Conservation (phyloP, 1,140 invertebrate genomes). For the Neodiprion fabricii region DNA sequence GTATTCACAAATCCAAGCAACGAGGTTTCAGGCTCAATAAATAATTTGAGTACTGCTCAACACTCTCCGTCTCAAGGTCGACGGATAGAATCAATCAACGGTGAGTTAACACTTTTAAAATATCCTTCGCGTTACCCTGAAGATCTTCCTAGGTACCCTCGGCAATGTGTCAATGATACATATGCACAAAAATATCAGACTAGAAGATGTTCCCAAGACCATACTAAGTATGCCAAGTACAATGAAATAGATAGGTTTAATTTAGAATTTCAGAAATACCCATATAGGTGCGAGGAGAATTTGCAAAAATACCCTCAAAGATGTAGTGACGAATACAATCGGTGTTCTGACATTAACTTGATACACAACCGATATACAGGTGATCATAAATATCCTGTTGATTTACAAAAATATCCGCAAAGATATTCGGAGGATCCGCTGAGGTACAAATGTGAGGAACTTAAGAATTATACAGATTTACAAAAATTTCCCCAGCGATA, state of each 20-base stretch:
- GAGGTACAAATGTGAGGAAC: slow-evolving; percentile 33
- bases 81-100: slow-evolving; percentile 56
- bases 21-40: slow-evolving; percentile 55
- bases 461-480: slow-evolving; percentile 40
- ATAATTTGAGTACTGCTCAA: slow-evolving; percentile 52
- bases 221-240: slow-evolving; percentile 37
- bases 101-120: slow-evolving; percentile 53
- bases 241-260: slow-evolving; percentile 37
- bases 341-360: slow-evolving; percentile 52
- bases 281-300: slow-evolving; percentile 50
- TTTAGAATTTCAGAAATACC: slow-evolving; percentile 41
- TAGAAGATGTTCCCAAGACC: slow-evolving; percentile 40
- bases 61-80: slow-evolving; percentile 35
- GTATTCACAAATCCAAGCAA: slow-evolving; percentile 43
- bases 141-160: slow-evolving; percentile 41
- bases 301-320: slow-evolving; percentile 55
- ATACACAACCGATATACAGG: slow-evolving; percentile 43
- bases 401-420: slow-evolving; percentile 52
- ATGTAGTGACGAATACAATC: slow-evolving; percentile 53
- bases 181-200: slow-evolving; percentile 38
- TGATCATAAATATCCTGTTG: slow-evolving; percentile 43
- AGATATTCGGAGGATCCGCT: slow-evolving; percentile 47
- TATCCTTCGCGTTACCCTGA: slow-evolving; percentile 38
- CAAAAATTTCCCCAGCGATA: slow-evolving; percentile 54
- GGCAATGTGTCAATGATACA: slow-evolving; percentile 38